Percentiles rank a stretch among this genome's conserved stretches.
These are phyloP conservation scores for Phalacrocorax brasilianus DNA, from an alignment of 2,113 vertebrate genomes.

Conservation along the genomic window DNA sequence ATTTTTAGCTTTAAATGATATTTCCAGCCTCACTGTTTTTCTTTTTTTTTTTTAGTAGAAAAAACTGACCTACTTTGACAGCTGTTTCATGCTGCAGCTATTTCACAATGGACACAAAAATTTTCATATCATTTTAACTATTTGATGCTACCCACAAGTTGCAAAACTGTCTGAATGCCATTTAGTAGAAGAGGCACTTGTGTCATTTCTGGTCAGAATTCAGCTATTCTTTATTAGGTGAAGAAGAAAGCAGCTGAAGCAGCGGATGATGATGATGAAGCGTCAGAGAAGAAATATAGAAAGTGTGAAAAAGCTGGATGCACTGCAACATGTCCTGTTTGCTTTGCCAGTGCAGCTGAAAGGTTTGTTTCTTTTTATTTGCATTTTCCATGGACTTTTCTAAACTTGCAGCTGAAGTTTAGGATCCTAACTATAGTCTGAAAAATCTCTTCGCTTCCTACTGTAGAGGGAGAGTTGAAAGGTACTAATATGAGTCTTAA, in stretches of 20 bases:
- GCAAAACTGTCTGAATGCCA: neutral
- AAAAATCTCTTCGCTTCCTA: neutral
- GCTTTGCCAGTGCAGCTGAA: conserved; percentile 96
- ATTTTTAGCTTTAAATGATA: conserved; percentile 18
- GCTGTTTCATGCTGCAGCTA: conserved; percentile 16
- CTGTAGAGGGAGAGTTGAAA: neutral
- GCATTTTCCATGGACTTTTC: neutral
- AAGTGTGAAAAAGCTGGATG: conserved; percentile 98
- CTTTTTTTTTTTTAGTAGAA: neutral
- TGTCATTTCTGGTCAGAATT: neutral
- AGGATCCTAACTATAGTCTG: neutral
- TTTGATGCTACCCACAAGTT: neutral
- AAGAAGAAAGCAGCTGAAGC: conserved; percentile 87
- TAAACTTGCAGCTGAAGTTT: neutral
- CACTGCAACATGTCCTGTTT: conserved; percentile 90
- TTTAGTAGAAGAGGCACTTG: neutral
- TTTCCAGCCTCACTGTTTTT: neutral
- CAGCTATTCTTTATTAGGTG: conserved; percentile 71
- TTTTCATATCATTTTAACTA: neutral
- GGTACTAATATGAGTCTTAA: neutral
- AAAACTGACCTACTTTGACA: conserved; percentile 30
- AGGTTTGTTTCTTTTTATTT: conserved; percentile 75
- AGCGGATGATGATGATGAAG: conserved; percentile 90
- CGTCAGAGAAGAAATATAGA: conserved; percentile 94
- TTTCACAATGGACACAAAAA: neutral